Evolutionary conservation across 2,888 invertebrate genomes (phyloP), one percentile per base, ranked within the genome.

Genomic region (Dasysyrphus tricinctus): DNA sequence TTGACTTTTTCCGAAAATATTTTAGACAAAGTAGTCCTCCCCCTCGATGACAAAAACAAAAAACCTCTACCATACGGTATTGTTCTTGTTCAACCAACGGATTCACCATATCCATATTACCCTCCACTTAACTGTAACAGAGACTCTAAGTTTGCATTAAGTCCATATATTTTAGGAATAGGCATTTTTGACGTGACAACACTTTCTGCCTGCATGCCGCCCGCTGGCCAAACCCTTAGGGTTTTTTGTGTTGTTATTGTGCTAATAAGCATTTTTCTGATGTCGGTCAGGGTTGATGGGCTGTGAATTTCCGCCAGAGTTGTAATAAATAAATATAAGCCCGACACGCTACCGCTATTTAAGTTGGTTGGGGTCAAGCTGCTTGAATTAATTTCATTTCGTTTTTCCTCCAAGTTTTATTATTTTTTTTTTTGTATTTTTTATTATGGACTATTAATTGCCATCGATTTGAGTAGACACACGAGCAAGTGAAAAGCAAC

Each of bases 261-360:
- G 51, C 57, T 75, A 80, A 63, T 75, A 32, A 32, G 29, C 54
- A 69, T 54, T 69, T 54, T 54, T 69, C 54, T 83, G 65, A 81
- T 79, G 81, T 85, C 85, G 85, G 85, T 85, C 85, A 81, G 85
- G 85, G 85, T 85, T 85, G 85, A 85, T 85, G 77, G 80, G 81
- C 75, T 85, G 77, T 80, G 77, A 81, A 81, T 74, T 69, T 81
- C 81, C 81, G 74, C 49, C 57, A 73, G 32, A 51, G 69, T 49
- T 29, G 73, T 67, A 79, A 59, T 70, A 69, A 39, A 83, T 70
- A 70, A 75, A 57, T 56, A 24, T 56, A 37, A 24, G 24, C 3
- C 3, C 24, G 24, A 24, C 81, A 85, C 70, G 85, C 85, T 85
- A 85, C 32, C 49, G 16, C n/a, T 39, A 42, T 24, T 19, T 47